Evolutionary conservation across 2,797 vertebrate species (phyloP), one percentile per base, ranked within the genome.

Genomic region (Clarias platycephalus): DNA sequence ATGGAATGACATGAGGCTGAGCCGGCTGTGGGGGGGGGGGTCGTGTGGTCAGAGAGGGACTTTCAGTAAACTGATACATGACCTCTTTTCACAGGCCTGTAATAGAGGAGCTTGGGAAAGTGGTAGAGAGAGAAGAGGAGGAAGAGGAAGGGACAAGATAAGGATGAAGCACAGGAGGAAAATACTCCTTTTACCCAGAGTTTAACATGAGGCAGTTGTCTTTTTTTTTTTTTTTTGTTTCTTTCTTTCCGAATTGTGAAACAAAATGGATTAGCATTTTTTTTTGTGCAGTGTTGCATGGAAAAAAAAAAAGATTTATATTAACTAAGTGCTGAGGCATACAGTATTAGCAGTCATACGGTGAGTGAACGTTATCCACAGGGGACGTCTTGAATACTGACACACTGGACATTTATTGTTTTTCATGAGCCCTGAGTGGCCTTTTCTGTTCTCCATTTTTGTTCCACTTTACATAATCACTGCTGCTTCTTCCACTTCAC

Each of bases 21-120:
- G 88, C 63, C 49, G 88, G 84, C 84, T 76, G 81, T 70, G 31
- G 34, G 28, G 84, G 88, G 89, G 87, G 84, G 88, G 89, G 87
- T 90, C 89, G 88, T 91, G 87, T 90, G 91, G 88, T 89, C 84
- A 88, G 84, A 87, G 86, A 90, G 84, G 83, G 88, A 86, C 84
- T 83, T 88, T 87, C 79, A 84, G 90, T 90, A 90, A 90, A 86
- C 75, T 89, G 90, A 91, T 90, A 90, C 83, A 82, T 85, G 88
- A 87, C 89, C 89, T 90, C 86, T 85, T 87, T 87, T 89, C 86
- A 86, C 86, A 86, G 84, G 68, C 84, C 86, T 88, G 90, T 89
- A 90, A 89, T 87, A 86, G 87, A 90, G 88, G 87, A 90, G 88
- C 90, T 90, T 91, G 90, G 88, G 90, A 91, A 91, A 88, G 87